Percentiles rank a stretch among this genome's conserved stretches.
phyloP scores from a whole-genome alignment of 2,113 vertebrate genomes.

The Galemys pyrenaicus region DNA sequence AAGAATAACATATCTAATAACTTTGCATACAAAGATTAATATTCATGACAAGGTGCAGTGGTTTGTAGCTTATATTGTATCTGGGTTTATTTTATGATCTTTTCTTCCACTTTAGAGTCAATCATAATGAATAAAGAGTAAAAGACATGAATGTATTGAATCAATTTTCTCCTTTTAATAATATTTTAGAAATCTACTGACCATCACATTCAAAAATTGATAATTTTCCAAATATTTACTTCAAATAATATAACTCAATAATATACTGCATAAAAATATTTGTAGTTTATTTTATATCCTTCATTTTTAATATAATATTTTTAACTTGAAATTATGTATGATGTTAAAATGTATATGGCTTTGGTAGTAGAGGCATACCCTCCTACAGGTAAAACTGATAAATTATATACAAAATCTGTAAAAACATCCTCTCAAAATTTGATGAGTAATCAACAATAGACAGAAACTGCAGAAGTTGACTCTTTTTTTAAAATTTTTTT shows the following conservation, averaged over 20 bases:
- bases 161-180: constrained; percentile 13
- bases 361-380: not conserved
- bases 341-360: not conserved
- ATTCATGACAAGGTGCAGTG: not conserved
- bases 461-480: not conserved
- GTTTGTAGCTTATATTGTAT: not conserved
- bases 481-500: too few relatives aligned
- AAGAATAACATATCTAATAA: not conserved
- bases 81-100: not conserved
- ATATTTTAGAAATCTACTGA: not conserved
- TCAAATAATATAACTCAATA: constrained; percentile 1
- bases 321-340: not conserved
- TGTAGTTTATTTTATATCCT: constrained; percentile 5
- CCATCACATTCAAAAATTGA: not conserved
- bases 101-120: not conserved
- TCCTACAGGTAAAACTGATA: not conserved
- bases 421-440: not conserved
- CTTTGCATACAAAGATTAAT: not conserved
- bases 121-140: not conserved
- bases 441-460: not conserved
- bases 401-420: not conserved
- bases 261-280: not conserved
- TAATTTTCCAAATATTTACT: not conserved
- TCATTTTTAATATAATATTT: not conserved
- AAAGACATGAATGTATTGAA: not conserved